phyloP scores from a whole-genome alignment of 1,140 invertebrate genomes.

The Saxidomus purpurata region DNA sequence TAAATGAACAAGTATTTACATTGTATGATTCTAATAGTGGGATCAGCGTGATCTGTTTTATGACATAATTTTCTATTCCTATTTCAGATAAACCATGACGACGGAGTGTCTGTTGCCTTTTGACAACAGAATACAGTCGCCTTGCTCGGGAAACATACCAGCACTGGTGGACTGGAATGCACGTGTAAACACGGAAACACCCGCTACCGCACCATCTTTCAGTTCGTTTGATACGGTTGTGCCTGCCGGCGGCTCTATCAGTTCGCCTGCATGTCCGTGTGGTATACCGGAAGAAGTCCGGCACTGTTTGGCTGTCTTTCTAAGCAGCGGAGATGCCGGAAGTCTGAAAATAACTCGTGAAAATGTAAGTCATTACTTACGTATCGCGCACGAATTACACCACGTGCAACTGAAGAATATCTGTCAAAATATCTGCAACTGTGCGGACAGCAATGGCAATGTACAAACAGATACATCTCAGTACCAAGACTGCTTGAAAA shows the following conservation, averaged over 20 bases:
- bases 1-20: too few relatives aligned
- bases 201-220: background rate
- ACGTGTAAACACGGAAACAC: background rate
- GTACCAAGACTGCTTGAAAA: background rate
- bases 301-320: background rate
- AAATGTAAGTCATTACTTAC: slow-evolving; percentile 13
- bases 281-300: background rate
- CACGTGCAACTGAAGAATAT: slow-evolving; percentile 8
- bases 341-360: background rate
- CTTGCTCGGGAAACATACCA: background rate
- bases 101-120: background rate
- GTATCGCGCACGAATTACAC: background rate
- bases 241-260: background rate
- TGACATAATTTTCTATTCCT: background rate
- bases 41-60: too few relatives aligned
- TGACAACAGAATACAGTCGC: background rate
- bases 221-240: background rate
- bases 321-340: background rate
- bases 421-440: background rate
- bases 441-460: background rate
- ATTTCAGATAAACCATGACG: background rate
- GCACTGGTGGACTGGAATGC: background rate
- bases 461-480: background rate
- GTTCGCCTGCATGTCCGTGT: background rate
- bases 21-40: too few relatives aligned